A percentile compares a stretch with the other conserved stretches of the same genome.
Conservation (phyloP, 2,113 vertebrate genomes). For the Cyanoderma ruficeps region DNA sequence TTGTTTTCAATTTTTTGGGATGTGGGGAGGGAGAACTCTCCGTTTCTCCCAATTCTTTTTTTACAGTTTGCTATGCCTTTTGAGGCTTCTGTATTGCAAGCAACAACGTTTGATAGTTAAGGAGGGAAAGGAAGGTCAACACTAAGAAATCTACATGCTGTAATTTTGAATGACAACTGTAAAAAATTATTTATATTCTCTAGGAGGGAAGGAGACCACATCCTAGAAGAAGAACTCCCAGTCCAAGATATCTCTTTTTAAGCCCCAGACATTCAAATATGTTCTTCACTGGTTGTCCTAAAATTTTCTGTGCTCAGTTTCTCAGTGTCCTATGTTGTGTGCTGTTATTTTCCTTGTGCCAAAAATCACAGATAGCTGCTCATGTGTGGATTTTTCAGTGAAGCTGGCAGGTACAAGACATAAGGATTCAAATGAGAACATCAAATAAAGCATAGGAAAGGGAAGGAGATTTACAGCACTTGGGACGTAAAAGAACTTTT, state of each 20-base stretch:
- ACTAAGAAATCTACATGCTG: neutral
- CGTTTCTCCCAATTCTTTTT: neutral
- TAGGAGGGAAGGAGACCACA: neutral
- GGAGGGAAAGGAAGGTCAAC: neutral
- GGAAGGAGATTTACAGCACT: neutral
- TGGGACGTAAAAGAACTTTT: neutral
- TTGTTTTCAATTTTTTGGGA: neutral
- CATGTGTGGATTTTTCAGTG: neutral
- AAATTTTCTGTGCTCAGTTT: neutral
- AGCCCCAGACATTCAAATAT: neutral
- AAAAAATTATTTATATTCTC: neutral
- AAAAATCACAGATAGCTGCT: neutral
- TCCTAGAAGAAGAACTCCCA: neutral
- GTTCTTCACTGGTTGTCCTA: neutral
- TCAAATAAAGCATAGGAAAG: neutral
- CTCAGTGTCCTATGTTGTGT: neutral
- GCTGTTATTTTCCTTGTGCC: neutral
- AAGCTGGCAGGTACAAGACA: neutral
- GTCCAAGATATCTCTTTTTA: neutral
- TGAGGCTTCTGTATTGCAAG: neutral
- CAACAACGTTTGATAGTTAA: neutral
- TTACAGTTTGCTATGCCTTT: neutral
- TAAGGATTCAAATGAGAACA: neutral
- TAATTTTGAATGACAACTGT: neutral
- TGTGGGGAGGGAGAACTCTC: neutral